Conservation (phyloP, 2,797 vertebrate genomes). For the Hydrocynus forskahlii region DNA sequence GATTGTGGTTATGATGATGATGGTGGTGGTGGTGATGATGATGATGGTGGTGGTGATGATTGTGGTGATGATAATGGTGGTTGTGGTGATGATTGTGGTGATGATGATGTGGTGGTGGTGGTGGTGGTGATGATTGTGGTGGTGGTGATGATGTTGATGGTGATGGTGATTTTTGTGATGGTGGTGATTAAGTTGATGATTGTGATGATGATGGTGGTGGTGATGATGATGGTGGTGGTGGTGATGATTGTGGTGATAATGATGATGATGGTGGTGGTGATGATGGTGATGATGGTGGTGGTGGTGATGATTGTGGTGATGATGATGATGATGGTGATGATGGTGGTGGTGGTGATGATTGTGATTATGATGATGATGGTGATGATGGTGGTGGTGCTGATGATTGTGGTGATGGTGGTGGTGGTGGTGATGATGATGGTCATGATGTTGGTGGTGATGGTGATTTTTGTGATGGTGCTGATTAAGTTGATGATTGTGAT, state of each 20-base stretch:
- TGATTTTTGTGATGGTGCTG: too few relatives aligned
- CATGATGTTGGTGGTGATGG: too few relatives aligned
- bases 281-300: background rate
- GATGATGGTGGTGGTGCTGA: too few relatives aligned
- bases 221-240: background rate
- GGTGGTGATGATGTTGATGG: too few relatives aligned
- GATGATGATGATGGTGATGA: background rate
- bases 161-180: background rate
- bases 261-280: too few relatives aligned
- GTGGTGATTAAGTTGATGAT: too few relatives aligned
- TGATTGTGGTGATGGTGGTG: background rate
- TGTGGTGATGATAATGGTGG: background rate
- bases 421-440: background rate
- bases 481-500: background rate
- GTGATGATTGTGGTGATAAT: too few relatives aligned
- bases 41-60: background rate
- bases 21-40: background rate
- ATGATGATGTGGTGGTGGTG: background rate
- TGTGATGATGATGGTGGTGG: background rate
- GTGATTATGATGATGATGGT: too few relatives aligned
- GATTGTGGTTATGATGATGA: too few relatives aligned
- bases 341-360: too few relatives aligned
- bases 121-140: too few relatives aligned
- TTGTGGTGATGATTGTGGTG: too few relatives aligned
- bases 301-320: background rate